Percentiles rank a stretch among this genome's conserved stretches.
Evolutionary conservation across 2,888 invertebrate species (phyloP).

Genomic region (Rotaria sp.): DNA sequence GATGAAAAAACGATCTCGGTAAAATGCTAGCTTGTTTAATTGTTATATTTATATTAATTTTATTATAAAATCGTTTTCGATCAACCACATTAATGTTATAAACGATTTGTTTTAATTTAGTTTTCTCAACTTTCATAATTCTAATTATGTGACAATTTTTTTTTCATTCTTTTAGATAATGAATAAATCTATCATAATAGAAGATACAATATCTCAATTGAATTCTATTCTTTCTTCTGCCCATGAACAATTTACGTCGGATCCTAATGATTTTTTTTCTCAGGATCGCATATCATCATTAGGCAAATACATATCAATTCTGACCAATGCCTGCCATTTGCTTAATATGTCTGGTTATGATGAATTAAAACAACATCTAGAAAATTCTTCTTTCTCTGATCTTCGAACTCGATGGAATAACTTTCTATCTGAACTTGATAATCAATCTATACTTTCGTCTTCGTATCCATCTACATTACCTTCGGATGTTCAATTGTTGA

Average conservation of each 20-base stretch:
- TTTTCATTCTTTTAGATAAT: not conserved
- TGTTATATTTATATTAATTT: too few relatives aligned
- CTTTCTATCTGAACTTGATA: not conserved
- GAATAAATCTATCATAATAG: not conserved
- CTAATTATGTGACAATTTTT: too few relatives aligned
- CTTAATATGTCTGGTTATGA: not conserved
- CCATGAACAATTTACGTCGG: not conserved
- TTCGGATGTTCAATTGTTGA: not conserved
- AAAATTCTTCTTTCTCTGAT: not conserved
- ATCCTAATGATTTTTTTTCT: not conserved
- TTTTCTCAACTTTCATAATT: too few relatives aligned
- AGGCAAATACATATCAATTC: not conserved
- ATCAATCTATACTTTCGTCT: not conserved
- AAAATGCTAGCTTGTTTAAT: too few relatives aligned
- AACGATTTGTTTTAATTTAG: too few relatives aligned
- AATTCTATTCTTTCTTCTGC: not conserved
- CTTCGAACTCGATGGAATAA: not conserved
- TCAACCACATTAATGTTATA: too few relatives aligned
- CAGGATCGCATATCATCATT: not conserved
- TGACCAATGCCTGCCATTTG: not conserved
- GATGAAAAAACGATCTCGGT: too few relatives aligned
- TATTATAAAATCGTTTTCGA: too few relatives aligned
- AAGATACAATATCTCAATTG: not conserved
- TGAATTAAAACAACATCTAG: not conserved
- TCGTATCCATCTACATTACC: not conserved